Base-by-base conservation (phyloP, 2,113 vertebrate genomes). In the Lasiurus cinereus region DNA sequence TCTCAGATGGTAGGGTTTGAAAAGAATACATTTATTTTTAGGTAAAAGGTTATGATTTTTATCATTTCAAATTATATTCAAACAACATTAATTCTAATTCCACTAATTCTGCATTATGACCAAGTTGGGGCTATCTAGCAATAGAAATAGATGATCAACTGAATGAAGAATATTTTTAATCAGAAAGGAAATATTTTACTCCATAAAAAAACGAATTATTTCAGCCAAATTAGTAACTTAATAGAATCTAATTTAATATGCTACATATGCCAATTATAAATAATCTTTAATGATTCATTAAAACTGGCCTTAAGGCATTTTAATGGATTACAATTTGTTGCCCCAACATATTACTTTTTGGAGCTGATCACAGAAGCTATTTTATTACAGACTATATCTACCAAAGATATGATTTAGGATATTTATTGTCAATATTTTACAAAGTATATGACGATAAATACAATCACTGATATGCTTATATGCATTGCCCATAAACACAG, bases 31-130 rank as follows among this genome's bases (percentile, higher is more conserved):
- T 73, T 69, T 83, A 74, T 77, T 83, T 52, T 91, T 82, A 79
- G 33, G 8, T 31, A 77, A 90, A 96, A 92, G 50, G 64, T 82
- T 11, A 74, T 48, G 67, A 79, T 79, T 70, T 70, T 93, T 39
- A 90, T 5, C 21, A 91, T 33, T 95, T 87, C 12, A 83, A 95
- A 76, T 92, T 94, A 76, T 24, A 91, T 96, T 72, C 59, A 91
- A 76, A 83, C 8, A 76, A 74, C 3, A 94, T 84, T 88, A 72
- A 93, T 80, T 90, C 9, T 72, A 84, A 88, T 27, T 88, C 3
- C 6, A 84, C 39, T 80, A 84, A 62, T 70, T 90, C 15, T 93
- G 14, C 88, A 46, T 80, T 73, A 74, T 89, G 67, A 46, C 8
- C 29, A 85, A 85, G 2, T 88, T 92, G 77, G 92, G 33, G 1